phyloP scores from a whole-genome alignment of 2,113 vertebrate genomes.

The Drymodes brunneopygia region DNA sequence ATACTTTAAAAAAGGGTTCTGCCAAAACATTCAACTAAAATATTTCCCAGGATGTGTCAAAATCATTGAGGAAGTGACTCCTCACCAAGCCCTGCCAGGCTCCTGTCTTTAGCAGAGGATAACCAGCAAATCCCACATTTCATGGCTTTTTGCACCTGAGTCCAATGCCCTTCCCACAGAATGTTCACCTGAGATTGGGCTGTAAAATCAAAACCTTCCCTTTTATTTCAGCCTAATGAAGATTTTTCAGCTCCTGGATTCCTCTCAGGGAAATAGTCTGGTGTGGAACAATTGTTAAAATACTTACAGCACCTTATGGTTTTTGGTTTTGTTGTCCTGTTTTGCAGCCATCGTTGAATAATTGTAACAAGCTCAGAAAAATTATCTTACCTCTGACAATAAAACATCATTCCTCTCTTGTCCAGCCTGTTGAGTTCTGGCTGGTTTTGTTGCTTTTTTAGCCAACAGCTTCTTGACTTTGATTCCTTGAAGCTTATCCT shows the following conservation, averaged over 20 bases:
- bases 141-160: background rate
- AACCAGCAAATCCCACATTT: background rate
- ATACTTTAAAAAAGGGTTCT: background rate
- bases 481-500: background rate
- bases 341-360: background rate
- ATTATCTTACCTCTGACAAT: background rate
- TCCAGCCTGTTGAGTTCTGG: background rate
- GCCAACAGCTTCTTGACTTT: background rate
- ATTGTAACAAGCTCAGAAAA: background rate
- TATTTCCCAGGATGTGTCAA: background rate
- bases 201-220: background rate
- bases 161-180: background rate
- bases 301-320: fast-evolving
- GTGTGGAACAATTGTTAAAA: background rate
- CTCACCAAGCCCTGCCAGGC: background rate
- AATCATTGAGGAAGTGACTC: background rate
- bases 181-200: background rate
- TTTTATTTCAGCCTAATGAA: background rate
- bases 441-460: background rate
- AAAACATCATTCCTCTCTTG: background rate
- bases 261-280: background rate
- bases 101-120: background rate
- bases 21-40: background rate
- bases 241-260: background rate
- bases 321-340: background rate